Evolutionary conservation across 2,888 invertebrate genomes (phyloP).

Genomic region (Perizoma affinitatum): DNA sequence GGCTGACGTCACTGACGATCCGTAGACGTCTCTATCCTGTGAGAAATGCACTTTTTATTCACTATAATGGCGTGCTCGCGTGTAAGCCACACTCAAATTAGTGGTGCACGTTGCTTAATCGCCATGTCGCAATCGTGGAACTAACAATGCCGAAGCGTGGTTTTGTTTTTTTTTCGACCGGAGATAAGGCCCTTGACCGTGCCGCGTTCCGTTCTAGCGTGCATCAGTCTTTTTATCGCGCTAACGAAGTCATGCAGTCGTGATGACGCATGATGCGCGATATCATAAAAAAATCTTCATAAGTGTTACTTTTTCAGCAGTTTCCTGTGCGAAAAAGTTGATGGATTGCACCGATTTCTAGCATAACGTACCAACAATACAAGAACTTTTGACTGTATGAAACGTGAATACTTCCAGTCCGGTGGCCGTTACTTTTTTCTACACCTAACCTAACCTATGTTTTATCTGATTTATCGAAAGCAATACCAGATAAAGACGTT

Average conservation of each 20-base stretch:
- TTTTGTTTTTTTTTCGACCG: conserved; percentile 54
- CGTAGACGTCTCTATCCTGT: conserved; percentile 55
- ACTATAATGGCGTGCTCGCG: conserved; percentile 67
- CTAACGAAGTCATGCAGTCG: conserved; percentile 41
- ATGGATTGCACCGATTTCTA: conserved; percentile 29
- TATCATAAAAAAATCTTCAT: conserved; percentile 13
- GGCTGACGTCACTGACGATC: conserved; percentile 38
- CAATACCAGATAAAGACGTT: not conserved
- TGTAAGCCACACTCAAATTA: conserved; percentile 65
- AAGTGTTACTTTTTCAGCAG: not conserved
- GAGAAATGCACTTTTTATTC: conserved; percentile 52
- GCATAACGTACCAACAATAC: conserved; percentile 10
- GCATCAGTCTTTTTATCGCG: conserved; percentile 56
- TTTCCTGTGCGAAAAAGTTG: conserved; percentile 28
- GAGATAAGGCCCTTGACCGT: conserved; percentile 64
- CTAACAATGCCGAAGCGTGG: conserved; percentile 62
- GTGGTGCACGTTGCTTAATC: conserved; percentile 63
- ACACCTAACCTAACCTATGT: too few species aligned
- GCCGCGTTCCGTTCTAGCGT: conserved; percentile 56
- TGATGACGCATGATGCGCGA: conserved; percentile 27
- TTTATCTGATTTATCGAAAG: not conserved
- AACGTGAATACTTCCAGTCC: not conserved
- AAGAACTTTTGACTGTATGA: not conserved
- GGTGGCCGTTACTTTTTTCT: too few species aligned
- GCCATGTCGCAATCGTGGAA: conserved; percentile 63